These are phyloP conservation scores for Ametastegia equiseti DNA, from an alignment of 2,888 invertebrate species.

Conservation along the genomic window DNA sequence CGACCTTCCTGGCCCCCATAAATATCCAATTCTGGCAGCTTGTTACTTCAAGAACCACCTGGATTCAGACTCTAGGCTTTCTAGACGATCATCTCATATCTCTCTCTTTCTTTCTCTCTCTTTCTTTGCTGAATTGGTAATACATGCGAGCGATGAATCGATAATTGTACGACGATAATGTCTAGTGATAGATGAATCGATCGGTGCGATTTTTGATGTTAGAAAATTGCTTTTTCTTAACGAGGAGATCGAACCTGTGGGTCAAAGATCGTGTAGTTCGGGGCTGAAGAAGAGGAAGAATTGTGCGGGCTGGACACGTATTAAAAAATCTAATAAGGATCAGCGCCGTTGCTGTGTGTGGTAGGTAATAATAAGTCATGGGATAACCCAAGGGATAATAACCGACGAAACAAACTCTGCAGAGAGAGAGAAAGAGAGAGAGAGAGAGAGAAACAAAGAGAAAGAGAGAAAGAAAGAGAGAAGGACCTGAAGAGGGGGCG, in stretches of 20 bases:
- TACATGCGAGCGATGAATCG: background rate
- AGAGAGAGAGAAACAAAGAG: slow-evolving; percentile 31
- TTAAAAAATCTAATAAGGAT: slow-evolving; percentile 44
- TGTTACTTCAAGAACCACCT: slow-evolving; percentile 69
- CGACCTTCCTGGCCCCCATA: slow-evolving; percentile 73
- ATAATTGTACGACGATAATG: background rate
- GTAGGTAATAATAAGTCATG: slow-evolving; percentile 44
- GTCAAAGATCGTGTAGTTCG: slow-evolving; percentile 42
- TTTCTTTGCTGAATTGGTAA: background rate
- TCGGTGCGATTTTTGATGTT: slow-evolving; percentile 1
- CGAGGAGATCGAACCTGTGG: slow-evolving; percentile 21
- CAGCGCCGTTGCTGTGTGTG: slow-evolving; percentile 31
- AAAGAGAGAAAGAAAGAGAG: slow-evolving; percentile 39
- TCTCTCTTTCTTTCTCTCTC: background rate
- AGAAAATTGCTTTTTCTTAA: slow-evolving; percentile 24
- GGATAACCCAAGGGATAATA: slow-evolving; percentile 46
- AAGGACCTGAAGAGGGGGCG: slow-evolving; percentile 43
- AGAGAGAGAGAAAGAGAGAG: slow-evolving; percentile 37
- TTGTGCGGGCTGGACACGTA: slow-evolving; percentile 7
- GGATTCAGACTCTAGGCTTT: slow-evolving; percentile 29
- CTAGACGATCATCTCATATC: background rate
- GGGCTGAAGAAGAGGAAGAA: background rate
- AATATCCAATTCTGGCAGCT: slow-evolving; percentile 74
- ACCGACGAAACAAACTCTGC: slow-evolving; percentile 42
- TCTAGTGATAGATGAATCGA: background rate